Conservation (phyloP, 2,113 vertebrate species). For the Donacobius atricapilla region DNA sequence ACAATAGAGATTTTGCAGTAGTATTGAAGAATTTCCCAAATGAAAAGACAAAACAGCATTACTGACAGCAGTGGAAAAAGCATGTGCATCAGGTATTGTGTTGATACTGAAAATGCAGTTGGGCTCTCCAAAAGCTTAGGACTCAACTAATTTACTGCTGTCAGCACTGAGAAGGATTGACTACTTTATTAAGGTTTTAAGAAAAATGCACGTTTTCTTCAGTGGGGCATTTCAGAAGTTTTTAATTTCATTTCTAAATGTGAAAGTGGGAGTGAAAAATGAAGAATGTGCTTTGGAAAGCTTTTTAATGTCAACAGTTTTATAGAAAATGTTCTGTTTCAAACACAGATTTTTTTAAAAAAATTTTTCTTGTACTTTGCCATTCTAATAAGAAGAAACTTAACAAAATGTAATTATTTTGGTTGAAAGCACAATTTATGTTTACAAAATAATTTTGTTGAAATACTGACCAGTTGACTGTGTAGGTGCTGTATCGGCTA, state of each 20-base stretch:
- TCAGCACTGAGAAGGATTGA: neutral
- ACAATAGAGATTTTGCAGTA: neutral
- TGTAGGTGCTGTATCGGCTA: neutral
- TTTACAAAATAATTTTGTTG: neutral
- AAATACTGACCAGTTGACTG: neutral
- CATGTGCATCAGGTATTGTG: neutral
- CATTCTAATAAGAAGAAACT: neutral
- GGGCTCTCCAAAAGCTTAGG: neutral
- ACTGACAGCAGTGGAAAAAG: neutral
- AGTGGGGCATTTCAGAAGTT: neutral
- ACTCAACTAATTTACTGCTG: neutral
- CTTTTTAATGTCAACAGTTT: neutral
- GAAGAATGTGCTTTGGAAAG: neutral
- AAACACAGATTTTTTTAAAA: neutral
- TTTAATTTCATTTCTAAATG: neutral
- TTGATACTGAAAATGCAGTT: neutral
- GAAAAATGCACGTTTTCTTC: neutral
- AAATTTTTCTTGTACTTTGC: neutral
- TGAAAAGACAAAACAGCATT: neutral
- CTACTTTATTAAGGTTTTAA: neutral
- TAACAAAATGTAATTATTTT: neutral
- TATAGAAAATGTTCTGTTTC: neutral
- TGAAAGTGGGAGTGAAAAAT: conserved; percentile 3
- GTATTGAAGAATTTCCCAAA: neutral
- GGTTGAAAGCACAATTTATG: neutral